Evolutionary conservation across 2,113 vertebrate species (phyloP), one percentile per base, ranked within the genome.

Genomic region (Naja naja): DNA sequence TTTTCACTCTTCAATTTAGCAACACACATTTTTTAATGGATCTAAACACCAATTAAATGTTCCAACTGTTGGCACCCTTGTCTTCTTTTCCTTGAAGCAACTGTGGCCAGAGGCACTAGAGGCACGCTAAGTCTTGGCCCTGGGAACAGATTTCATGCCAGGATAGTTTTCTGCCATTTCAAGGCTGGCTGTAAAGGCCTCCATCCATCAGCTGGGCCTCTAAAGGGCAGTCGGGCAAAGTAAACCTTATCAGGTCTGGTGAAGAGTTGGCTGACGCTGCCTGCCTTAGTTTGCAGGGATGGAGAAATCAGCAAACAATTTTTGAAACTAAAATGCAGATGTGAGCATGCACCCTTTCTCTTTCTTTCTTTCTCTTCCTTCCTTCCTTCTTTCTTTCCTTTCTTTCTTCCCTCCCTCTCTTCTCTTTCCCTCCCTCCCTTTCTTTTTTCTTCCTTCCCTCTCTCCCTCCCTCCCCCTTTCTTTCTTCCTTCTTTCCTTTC

Each of bases 331-430:
- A 81, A 81, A 81, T 81, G 18, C 74, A 81, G 34, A 22, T 81
- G 2, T 43, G 34, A 9, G 18, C 1, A 4, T 3, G 0, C 14
- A 4, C 60, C 10, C 0, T 60, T 3, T 22, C 0, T 16, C 11
- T 5, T 20, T 60, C 8, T 3, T 27, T 60, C 58, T 7, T 25
- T 25, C 56, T n/a, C 2, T 60, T 60, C 23, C 0, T 11, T 27
- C 25, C 11, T 27, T 60, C 16, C 20, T 6, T 22, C 20, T 12
- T 3, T 18, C 1, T 4, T 5, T 54, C 18, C 53, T 16, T 10
- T 53, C 10, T 11, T 53, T 53, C 16, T 53, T 53, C 11, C 12
- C 1, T 52, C 2, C 10, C 1, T 52, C 12, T 12, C 11, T 11
- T 10, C 2, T 52, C 11, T 1, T 12, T 52, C 3, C 52, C 7